These are phyloP conservation scores for Orthochromis indermauri DNA, from an alignment of 2,113 vertebrate genomes.

Conservation along the genomic window DNA sequence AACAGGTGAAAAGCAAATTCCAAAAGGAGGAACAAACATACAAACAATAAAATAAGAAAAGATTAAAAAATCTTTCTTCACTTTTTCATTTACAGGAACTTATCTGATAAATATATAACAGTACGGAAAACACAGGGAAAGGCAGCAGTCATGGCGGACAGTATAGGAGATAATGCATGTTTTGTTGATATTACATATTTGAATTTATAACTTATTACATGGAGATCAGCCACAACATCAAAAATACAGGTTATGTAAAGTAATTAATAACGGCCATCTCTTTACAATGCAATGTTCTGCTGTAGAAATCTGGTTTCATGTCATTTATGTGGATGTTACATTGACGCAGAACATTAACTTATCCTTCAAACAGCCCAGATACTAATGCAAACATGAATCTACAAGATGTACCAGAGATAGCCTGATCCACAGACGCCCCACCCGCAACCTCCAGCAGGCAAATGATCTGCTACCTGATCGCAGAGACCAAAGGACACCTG, in stretches of 20 bases:
- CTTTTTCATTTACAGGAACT: background rate
- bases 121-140: background rate
- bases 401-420: background rate
- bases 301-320: background rate
- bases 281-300: background rate
- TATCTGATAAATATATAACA: background rate
- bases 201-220: background rate
- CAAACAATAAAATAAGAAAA: background rate
- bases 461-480: background rate
- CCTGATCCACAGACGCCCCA: background rate
- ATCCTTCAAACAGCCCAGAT: background rate
- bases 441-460: background rate
- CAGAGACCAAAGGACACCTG: background rate
- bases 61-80: background rate
- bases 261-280: background rate
- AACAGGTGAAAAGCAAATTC: background rate
- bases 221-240: background rate
- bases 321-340: background rate
- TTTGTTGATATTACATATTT: background rate
- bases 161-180: background rate
- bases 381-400: background rate
- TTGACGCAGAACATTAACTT: background rate
- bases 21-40: background rate
- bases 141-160: slow-evolving; percentile 5
- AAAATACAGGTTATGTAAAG: background rate